These are phyloP conservation scores for Ploceus nigricollis DNA, from an alignment of 2,113 vertebrate genomes.

Conservation along the genomic window DNA sequence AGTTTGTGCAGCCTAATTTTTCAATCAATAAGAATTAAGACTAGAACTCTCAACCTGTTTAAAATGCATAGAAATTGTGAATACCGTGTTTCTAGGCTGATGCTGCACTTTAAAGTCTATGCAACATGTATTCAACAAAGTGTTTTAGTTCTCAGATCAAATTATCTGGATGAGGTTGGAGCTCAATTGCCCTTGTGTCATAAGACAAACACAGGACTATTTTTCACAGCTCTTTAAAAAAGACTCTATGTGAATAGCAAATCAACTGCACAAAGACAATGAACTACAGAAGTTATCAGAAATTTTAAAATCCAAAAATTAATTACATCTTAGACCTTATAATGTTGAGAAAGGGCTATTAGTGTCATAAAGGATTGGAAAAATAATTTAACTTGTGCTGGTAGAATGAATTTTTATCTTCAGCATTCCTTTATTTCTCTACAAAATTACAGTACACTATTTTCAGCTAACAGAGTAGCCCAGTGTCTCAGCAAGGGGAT, in stretches of 20 bases:
- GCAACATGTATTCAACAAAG: not conserved
- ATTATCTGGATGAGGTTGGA: slow-evolving; percentile 40
- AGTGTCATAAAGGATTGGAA: not conserved
- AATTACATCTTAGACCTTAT: not conserved
- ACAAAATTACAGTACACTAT: not conserved
- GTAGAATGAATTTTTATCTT: not conserved
- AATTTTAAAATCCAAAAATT: not conserved
- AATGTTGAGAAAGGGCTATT: not conserved
- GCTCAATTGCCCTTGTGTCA: slow-evolving; percentile 12
- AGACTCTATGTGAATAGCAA: not conserved
- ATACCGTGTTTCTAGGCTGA: not conserved
- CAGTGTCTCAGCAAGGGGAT: not conserved
- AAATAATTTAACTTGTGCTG: not conserved
- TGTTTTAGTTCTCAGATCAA: not conserved
- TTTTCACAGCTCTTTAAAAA: slow-evolving; percentile 10
- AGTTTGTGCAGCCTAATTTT: not conserved
- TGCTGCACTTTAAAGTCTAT: not conserved
- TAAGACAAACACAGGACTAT: slow-evolving; percentile 6
- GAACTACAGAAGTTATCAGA: not conserved
- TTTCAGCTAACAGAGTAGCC: not conserved
- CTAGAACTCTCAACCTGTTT: not conserved
- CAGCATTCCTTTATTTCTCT: not conserved
- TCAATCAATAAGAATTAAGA: not conserved
- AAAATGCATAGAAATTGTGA: slow-evolving; percentile 40
- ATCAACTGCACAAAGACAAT: not conserved